phyloP scores from a whole-genome alignment of 2,888 invertebrate genomes.

The Poecilobothrus nobilitatus region DNA sequence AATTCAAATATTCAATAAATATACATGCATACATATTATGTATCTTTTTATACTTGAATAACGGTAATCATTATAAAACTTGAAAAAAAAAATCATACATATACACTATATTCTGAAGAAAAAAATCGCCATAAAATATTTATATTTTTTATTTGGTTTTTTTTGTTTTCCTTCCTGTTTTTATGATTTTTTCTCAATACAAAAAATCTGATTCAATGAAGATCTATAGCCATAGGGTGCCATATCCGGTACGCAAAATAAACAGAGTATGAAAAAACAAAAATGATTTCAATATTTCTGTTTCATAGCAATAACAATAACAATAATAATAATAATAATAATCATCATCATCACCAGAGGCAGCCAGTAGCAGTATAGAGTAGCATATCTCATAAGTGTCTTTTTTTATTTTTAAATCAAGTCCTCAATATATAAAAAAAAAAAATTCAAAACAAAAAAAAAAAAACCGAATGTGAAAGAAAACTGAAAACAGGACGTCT shows the following conservation, averaged over 20 bases:
- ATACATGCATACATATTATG: too few species aligned
- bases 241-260: constrained; percentile 8
- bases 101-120: background rate
- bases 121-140: background rate
- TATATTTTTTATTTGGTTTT: background rate
- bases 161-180: background rate
- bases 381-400: background rate
- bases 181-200: too few species aligned
- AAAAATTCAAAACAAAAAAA: background rate
- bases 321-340: too few species aligned
- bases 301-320: background rate
- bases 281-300: background rate
- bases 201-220: constrained; percentile 8
- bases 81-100: background rate
- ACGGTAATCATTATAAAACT: background rate
- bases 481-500: constrained; percentile 1
- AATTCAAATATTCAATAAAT: too few species aligned
- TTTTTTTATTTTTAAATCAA: background rate
- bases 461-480: background rate
- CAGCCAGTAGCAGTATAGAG: background rate
- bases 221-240: constrained; percentile 12
- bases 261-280: background rate
- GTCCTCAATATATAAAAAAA: background rate
- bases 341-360: too few species aligned
- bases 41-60: background rate